Base-by-base conservation (phyloP, 2,888 invertebrate genomes). In the Dryocosmus kuriphilus region DNA sequence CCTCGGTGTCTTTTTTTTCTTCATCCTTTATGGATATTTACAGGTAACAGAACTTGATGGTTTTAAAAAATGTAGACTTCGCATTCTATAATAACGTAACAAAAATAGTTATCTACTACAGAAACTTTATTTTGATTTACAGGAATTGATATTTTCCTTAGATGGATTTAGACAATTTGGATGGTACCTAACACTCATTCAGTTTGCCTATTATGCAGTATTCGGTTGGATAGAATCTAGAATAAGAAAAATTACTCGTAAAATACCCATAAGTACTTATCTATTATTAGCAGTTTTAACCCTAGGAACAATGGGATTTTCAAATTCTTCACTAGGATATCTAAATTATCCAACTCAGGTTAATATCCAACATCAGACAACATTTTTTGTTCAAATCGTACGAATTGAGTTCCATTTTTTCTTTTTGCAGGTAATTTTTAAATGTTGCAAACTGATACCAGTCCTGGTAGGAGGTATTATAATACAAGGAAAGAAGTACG, bases 401-500 rank as follows among this genome's bases (percentile, higher is more conserved):
- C 19, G 2, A 51, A 51, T 51, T 22, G 5, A 22, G n/a, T 51
- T 9, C 7, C 7, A n/a, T n/a, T 27, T 24, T 67, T 22, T 41
- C 14, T 11, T 11, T 55, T 74, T 84, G 7, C 86, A 92, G 91
- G 95, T 99, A 61, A 98, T 99, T 87, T 99, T 99, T 90, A 99
- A 99, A 91, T 98, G 98, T 90, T 99, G 99, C 92, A 99, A 99
- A 91, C 93, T 99, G 0, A 97, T 99, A 86, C 99, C 99, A 0
- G 99, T 99, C 0, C 94, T 99, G 90, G 94, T 98, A 81, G 99
- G 99, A 30, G 97, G 98, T 84, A 97, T 98, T 84, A 89, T 99
- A 73, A 98, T 99, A 87, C 96, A 98, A 92, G 95, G 96, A 77
- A 98, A 98, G 92, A 94, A 94, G 84, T 98, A 98, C 91, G 96